phyloP scores from a whole-genome alignment of 1,140 invertebrate genomes.

The Protaetia brevitarsis region DNA sequence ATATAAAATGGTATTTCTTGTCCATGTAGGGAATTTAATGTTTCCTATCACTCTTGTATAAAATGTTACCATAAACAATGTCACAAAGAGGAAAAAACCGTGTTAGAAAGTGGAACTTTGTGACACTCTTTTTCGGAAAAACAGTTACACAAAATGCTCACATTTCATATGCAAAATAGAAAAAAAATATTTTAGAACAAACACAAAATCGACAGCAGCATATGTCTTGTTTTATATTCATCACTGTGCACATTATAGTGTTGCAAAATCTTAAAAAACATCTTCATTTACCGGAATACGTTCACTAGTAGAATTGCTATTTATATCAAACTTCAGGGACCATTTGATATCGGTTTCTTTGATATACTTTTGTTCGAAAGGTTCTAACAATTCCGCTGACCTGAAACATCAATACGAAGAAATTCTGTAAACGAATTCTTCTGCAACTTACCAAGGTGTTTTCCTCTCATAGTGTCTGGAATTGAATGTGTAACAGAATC shows the following conservation, averaged over 20 bases:
- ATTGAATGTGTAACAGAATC: slow-evolving; percentile 69
- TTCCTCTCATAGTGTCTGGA: slow-evolving; percentile 54
- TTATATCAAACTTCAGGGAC: slow-evolving; percentile 52
- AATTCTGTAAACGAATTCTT: neutral
- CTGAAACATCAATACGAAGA: slow-evolving; percentile 15
- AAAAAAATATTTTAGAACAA: no score
- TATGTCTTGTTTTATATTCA: no score
- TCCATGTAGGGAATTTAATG: no score
- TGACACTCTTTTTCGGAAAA: no score
- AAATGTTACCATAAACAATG: no score
- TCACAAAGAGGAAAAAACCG: no score
- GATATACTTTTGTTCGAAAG: slow-evolving; percentile 54
- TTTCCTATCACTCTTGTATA: no score
- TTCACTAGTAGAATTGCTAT: slow-evolving; percentile 1
- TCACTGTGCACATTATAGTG: neutral
- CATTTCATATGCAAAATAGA: no score
- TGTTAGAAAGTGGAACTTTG: no score
- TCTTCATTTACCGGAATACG: neutral
- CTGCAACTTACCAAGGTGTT: slow-evolving; percentile 52
- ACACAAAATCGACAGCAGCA: no score
- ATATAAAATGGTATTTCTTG: no score
- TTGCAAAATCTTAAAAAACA: neutral
- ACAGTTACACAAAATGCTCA: no score
- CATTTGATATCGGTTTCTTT: slow-evolving; percentile 63
- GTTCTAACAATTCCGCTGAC: slow-evolving; percentile 41